Percentiles rank a stretch among this genome's conserved stretches.
These are phyloP conservation scores for Apodemia zela DNA, from an alignment of 2,888 invertebrate species.

Conservation along the genomic window DNA sequence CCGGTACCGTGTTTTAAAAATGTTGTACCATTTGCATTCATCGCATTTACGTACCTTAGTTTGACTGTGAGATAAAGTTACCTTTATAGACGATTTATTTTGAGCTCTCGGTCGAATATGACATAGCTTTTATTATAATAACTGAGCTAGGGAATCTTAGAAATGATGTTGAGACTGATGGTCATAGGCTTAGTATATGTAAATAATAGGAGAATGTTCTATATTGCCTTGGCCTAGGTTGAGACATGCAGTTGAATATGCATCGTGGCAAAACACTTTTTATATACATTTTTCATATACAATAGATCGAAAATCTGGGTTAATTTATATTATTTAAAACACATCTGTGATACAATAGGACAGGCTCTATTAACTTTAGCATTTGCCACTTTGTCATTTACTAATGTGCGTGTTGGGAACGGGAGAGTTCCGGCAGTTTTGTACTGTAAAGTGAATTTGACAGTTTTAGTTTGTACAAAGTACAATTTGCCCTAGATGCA, in stretches of 20 bases:
- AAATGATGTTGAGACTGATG: constrained; percentile 75
- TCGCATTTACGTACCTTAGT: constrained; percentile 56
- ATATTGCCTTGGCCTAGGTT: constrained; percentile 75
- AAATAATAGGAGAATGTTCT: constrained; percentile 78
- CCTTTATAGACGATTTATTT: constrained; percentile 66
- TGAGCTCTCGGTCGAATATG: constrained; percentile 62
- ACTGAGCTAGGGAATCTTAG: constrained; percentile 68
- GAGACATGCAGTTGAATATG: constrained; percentile 59
- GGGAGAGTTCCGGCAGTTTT: constrained; percentile 55
- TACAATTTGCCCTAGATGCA: constrained; percentile 78
- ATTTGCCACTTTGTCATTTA: constrained; percentile 66
- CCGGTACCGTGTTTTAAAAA: constrained; percentile 63
- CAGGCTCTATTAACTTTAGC: constrained; percentile 55
- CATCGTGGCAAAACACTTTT: constrained; percentile 63
- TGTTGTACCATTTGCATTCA: constrained; percentile 50
- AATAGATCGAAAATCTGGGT: constrained; percentile 44
- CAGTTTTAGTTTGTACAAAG: constrained; percentile 78
- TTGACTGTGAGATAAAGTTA: constrained; percentile 75
- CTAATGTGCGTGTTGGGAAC: constrained; percentile 46
- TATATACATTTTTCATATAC: constrained; percentile 38
- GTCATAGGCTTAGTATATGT: constrained; percentile 78
- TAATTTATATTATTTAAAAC: constrained; percentile 57
- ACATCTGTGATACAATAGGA: constrained; percentile 77
- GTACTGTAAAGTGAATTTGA: constrained; percentile 60
- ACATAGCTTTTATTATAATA: constrained; percentile 65